Base-by-base conservation (phyloP, 2,888 invertebrate species). In the Iphiclides podalirius region DNA sequence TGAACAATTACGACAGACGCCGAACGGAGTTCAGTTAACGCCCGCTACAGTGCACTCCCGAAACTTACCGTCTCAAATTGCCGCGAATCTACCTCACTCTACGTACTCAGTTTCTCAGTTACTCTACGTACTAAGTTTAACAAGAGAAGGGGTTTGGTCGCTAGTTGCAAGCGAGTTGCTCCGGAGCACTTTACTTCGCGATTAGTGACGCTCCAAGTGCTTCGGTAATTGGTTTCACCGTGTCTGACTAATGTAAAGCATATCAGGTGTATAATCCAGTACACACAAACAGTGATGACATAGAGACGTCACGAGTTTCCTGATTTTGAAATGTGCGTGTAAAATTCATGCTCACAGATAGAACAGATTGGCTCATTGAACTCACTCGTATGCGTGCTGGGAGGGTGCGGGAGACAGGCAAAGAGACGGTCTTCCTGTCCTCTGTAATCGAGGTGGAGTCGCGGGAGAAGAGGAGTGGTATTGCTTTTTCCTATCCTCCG, bases 61-160 rank as follows among this genome's bases (percentile, higher is more conserved):
- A 35, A 43, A 35, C 4, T 35, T 4, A 13, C 14, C 17, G 34
- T 33, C 35, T 23, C 34, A 34, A 35, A 20, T 34, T 39, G 16
- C 7, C 1, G 14, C 23, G 34, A n/a, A 34, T 43, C 34, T 11
- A 43, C 23, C 35, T 35, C n/a, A n/a, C n/a, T n/a, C 42, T 50
- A 26, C 35, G 41, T 26, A 61, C 65, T 64, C 72, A 70, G 60
- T 75, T 63, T 72, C n/a, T n/a, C n/a, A n/a, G n/a, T n/a, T n/a
- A n/a, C n/a, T n/a, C 42, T 50, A 26, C 35, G 41, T 26, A 61
- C 65, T 64, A 73, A 70, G 60, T 75, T 63, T 72, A 75, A 75
- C 70, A 66, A 73, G 70, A 57, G 16, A 44, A 57, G 66, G 69
- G 67, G 68, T 66, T 61, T 67, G 60, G 61, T 61, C 56, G 54